phyloP scores from a whole-genome alignment of 2,888 invertebrate species.

The Catocala nupta region DNA sequence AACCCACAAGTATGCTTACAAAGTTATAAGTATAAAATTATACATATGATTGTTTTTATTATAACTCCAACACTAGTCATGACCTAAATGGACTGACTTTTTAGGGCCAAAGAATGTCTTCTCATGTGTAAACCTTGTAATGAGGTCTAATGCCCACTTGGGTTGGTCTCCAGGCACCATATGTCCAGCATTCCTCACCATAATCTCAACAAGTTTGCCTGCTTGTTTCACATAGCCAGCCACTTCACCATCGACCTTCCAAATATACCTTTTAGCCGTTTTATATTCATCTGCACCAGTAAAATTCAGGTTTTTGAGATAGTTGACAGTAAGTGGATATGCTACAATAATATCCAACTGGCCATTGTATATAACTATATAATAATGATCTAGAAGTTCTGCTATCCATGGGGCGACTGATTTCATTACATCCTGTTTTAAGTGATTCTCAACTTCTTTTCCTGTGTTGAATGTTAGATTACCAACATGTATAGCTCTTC shows the following conservation, averaged over 20 bases:
- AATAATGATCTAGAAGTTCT: constrained; percentile 89
- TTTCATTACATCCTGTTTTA: constrained; percentile 93
- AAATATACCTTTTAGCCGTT: constrained; percentile 89
- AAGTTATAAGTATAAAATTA: too few relatives aligned
- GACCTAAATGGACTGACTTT: constrained; percentile 41
- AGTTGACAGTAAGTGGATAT: constrained; percentile 94
- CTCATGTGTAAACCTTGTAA: constrained; percentile 89
- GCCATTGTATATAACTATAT: constrained; percentile 94
- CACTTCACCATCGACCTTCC: constrained; percentile 90
- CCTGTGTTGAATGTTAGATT: constrained; percentile 90
- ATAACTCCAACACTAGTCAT: constrained; percentile 7
- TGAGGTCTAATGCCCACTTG: constrained; percentile 91
- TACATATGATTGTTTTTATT: too few relatives aligned
- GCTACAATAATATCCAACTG: constrained; percentile 97
- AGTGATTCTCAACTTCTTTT: constrained; percentile 89
- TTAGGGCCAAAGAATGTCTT: constrained; percentile 71
- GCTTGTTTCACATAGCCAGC: constrained; percentile 93
- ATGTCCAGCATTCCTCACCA: constrained; percentile 93
- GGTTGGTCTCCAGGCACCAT: constrained; percentile 94
- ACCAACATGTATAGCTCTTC: constrained; percentile 95
- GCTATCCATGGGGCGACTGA: constrained; percentile 92
- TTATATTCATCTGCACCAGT: constrained; percentile 89
- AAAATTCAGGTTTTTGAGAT: constrained; percentile 91
- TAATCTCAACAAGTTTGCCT: constrained; percentile 90
- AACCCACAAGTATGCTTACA: too few relatives aligned